phyloP scores from a whole-genome alignment of 2,888 invertebrate species.

The Diogma glabrata region DNA sequence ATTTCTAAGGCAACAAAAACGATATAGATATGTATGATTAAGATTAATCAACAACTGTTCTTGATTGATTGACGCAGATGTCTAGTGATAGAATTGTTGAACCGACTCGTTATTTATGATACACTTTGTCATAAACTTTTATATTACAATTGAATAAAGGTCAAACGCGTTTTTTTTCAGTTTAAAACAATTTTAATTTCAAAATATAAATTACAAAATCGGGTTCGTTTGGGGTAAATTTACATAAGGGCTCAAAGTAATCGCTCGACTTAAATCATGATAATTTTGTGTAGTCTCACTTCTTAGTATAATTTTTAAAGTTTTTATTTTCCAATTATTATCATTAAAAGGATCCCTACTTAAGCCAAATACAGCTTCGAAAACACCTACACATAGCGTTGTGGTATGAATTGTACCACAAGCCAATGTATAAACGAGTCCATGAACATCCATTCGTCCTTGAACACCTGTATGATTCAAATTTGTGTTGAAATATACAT shows the following conservation, averaged over 20 bases:
- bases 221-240: conserved; percentile 7
- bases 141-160: no score
- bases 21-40: no score
- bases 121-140: no score
- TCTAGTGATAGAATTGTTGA: no score
- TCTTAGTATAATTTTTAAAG: conserved; percentile 38
- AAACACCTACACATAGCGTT: conserved; percentile 44
- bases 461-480: conserved; percentile 42
- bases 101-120: no score
- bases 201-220: background rate
- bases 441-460: conserved; percentile 47
- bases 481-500: conserved; percentile 49
- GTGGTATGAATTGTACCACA: conserved; percentile 51
- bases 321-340: conserved; percentile 59
- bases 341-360: conserved; percentile 46
- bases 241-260: no score
- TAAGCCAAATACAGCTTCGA: conserved; percentile 53
- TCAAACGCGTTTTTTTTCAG: no score
- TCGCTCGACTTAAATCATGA: no score
- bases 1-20: no score
- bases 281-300: conserved; percentile 23
- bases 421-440: conserved; percentile 45
- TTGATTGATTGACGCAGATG: no score
- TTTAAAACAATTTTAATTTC: background rate
- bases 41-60: no score